Evolutionary conservation across 2,113 vertebrate species (phyloP).

Genomic region (Sterrhoptilus dennistouni): DNA sequence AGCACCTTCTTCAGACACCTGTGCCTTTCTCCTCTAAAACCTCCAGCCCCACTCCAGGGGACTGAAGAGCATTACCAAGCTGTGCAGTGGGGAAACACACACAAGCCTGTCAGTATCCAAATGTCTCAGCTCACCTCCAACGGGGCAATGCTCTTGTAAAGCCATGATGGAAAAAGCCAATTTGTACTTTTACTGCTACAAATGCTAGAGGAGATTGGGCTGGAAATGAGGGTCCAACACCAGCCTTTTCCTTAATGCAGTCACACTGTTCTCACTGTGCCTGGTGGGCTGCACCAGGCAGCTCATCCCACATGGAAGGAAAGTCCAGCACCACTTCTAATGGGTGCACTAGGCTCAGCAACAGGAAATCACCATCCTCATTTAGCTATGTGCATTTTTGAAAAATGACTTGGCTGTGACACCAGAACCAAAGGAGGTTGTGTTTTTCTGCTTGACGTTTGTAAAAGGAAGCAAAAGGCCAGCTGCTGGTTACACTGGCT

Average conservation of each 20-base stretch:
- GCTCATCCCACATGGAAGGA: rapidly evolving
- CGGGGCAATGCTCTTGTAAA: rapidly evolving
- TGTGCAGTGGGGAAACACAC: background rate
- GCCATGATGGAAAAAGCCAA: background rate
- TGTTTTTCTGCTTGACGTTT: background rate
- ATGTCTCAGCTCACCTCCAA: background rate
- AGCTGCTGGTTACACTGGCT: background rate
- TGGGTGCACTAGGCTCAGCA: background rate
- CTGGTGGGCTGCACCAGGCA: background rate
- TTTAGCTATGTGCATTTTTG: background rate
- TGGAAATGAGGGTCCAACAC: background rate
- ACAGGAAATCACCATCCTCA: background rate
- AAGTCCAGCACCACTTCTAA: background rate
- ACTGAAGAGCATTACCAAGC: background rate
- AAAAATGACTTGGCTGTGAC: background rate
- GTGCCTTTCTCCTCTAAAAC: background rate
- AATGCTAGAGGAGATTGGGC: background rate
- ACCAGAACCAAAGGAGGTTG: background rate
- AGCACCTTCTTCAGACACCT: background rate
- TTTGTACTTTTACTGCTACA: background rate
- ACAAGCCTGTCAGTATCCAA: rapidly evolving
- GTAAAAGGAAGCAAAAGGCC: background rate
- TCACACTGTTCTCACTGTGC: rapidly evolving
- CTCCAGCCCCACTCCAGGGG: background rate
- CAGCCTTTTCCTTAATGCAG: background rate